Evolutionary conservation across 2,888 invertebrate genomes (phyloP).

Genomic region (Catocala sponsa): DNA sequence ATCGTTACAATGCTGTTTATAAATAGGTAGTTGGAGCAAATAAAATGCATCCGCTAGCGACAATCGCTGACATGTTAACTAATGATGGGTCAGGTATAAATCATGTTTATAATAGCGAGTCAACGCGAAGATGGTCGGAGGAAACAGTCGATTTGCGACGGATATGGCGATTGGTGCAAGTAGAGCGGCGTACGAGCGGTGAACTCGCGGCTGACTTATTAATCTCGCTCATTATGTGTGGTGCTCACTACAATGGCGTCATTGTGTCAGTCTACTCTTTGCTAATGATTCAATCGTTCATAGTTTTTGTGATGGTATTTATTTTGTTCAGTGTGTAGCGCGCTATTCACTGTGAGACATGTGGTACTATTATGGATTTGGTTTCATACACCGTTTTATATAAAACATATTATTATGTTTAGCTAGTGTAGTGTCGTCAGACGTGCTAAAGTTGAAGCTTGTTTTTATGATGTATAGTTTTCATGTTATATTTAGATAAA

Average conservation of each 20-base stretch:
- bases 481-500: too few species aligned
- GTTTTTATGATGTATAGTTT: neutral
- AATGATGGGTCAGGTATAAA: conserved; percentile 86
- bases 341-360: conserved; percentile 18
- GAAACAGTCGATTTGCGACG: conserved; percentile 86
- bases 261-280: conserved; percentile 50
- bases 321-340: conserved; percentile 21
- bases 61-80: conserved; percentile 80
- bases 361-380: conserved; percentile 12
- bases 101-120: conserved; percentile 80
- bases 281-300: conserved; percentile 39
- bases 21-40: conserved; percentile 72
- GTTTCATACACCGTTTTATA: conserved; percentile 7
- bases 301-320: conserved; percentile 28
- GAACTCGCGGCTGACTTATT: conserved; percentile 68
- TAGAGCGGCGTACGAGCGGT: conserved; percentile 64
- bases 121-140: conserved; percentile 75
- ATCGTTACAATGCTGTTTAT: conserved; percentile 53
- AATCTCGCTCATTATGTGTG: conserved; percentile 64
- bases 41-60: conserved; percentile 79
- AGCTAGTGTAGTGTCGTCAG: conserved; percentile 4
- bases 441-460: conserved; percentile 18
- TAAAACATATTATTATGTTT: conserved; percentile 19
- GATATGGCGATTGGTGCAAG: conserved; percentile 83
- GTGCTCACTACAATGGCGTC: conserved; percentile 57